Evolutionary conservation across 2,113 vertebrate species (phyloP), one percentile per base, ranked within the genome.

Genomic region (Clarias macrocephalus): DNA sequence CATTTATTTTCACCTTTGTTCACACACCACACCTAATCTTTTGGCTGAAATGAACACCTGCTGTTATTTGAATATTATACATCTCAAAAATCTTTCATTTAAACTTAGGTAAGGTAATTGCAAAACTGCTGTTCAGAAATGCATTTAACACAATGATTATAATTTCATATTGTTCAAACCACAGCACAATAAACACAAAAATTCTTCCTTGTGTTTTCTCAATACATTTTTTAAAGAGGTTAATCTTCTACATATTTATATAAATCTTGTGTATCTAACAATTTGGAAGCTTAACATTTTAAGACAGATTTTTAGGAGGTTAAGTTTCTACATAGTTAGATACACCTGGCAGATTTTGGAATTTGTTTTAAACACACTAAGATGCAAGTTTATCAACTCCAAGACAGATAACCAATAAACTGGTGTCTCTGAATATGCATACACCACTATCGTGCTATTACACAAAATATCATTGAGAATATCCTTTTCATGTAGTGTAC

Each of bases 1-100:
- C 37, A 54, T 83, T 82, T 65, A 13, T 82, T 65, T 65, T 66
- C 80, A 66, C 37, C 60, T n/a, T 48, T 82, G 37, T 52, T 82
- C 23, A 66, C 11, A 82, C 59, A 25, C 0, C 37, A 66, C 65
- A 23, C 25, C 23, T 52, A 18, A 48, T 82, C 16, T 48, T n/a
- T 52, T 25, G 65, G 23, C 30, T 30, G 37, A 81, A 18, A 81
- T 62, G 18, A 19, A 42, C 60, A 62, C 62, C 79, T 60, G 57
- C 30, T 37, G 28, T 10, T 54, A 25, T 70, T 83, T 68, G 48
- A 68, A 84, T 84, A 84, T 72, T 84, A 33, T 84, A 59, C 13
- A 33, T n/a, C 54, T 33, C 28, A 60, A 80, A 60, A 60, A 11
- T 8, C 28, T 37, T 80, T 80, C 21, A 81, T 33, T 81, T 81